Evolutionary conservation across 2,797 vertebrate genomes (phyloP).

Genomic region (Coranthus polyacanthus): DNA sequence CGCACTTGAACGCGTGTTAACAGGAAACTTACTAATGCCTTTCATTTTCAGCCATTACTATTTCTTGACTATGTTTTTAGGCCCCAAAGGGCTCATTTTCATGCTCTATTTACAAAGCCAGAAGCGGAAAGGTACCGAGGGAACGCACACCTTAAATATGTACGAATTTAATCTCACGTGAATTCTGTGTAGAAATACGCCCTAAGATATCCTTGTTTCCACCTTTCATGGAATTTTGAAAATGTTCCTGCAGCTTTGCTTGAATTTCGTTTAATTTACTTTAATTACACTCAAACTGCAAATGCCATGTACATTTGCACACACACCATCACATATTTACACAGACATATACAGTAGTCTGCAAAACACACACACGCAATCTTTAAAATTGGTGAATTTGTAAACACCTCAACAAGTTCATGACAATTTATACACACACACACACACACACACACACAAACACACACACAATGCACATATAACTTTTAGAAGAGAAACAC

Average conservation of each 20-base stretch:
- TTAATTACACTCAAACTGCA: slow-evolving; percentile 7
- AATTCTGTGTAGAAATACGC: slow-evolving; percentile 1
- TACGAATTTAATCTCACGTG: slow-evolving; percentile 5
- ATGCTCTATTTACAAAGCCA: slow-evolving; percentile 41
- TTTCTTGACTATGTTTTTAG: neutral
- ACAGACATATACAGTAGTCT: slow-evolving; percentile 11
- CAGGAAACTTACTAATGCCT: slow-evolving; percentile 67
- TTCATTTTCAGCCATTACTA: slow-evolving; percentile 14
- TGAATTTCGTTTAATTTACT: slow-evolving; percentile 5
- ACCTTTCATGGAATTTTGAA: too few relatives aligned
- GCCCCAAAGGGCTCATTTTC: slow-evolving; percentile 8
- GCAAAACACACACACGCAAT: neutral
- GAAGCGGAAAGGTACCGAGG: slow-evolving; percentile 15
- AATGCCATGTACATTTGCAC: slow-evolving; percentile 15
- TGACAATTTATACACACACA: too few relatives aligned
- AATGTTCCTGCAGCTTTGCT: neutral
- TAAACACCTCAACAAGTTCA: neutral
- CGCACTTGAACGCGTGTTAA: slow-evolving; percentile 48
- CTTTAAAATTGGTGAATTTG: slow-evolving; percentile 10
- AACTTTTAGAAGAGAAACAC: too few relatives aligned
- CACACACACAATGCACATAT: too few relatives aligned
- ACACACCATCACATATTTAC: slow-evolving; percentile 5
- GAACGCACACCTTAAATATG: slow-evolving; percentile 50
- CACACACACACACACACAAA: too few relatives aligned
- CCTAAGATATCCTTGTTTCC: neutral